These are phyloP conservation scores for Ferdinandea cuprea DNA, from an alignment of 2,888 invertebrate species.

Conservation along the genomic window DNA sequence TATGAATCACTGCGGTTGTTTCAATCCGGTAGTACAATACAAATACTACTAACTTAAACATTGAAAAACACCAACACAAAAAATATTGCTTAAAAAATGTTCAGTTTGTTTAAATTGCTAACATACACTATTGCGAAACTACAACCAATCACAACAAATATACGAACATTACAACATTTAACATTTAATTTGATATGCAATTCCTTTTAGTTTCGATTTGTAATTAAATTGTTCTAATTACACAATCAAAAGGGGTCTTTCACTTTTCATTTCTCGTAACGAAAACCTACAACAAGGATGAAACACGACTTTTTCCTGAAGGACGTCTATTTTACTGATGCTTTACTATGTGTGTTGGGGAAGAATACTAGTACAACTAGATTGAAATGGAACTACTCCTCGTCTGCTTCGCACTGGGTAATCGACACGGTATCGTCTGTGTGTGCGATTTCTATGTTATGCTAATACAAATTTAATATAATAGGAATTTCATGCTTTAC, in stretches of 20 bases:
- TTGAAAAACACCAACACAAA: background rate
- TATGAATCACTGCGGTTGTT: slow-evolving; percentile 16
- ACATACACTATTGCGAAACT: background rate
- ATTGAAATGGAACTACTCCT: slow-evolving; percentile 70
- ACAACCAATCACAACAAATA: slow-evolving; percentile 30
- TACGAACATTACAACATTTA: slow-evolving; percentile 34
- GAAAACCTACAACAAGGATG: slow-evolving; percentile 45
- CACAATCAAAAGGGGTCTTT: slow-evolving; percentile 12
- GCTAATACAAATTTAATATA: slow-evolving; percentile 69
- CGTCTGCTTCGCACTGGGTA: slow-evolving; percentile 64
- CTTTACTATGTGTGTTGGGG: slow-evolving; percentile 55
- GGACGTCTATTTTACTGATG: slow-evolving; percentile 65
- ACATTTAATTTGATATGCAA: slow-evolving; percentile 61
- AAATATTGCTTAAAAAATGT: slow-evolving; percentile 21
- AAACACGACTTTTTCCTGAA: slow-evolving; percentile 51
- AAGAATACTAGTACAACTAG: slow-evolving; percentile 64
- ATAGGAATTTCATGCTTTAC: slow-evolving; percentile 83
- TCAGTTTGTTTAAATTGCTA: background rate
- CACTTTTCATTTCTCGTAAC: slow-evolving; percentile 29
- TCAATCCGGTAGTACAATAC: background rate
- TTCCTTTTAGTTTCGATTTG: slow-evolving; percentile 24
- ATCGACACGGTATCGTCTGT: slow-evolving; percentile 66
- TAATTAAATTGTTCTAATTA: too few species aligned
- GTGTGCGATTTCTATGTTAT: slow-evolving; percentile 72
- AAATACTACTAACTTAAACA: slow-evolving; percentile 3